These are phyloP conservation scores for Thera britannica DNA, from an alignment of 2,888 invertebrate species.

Conservation along the genomic window DNA sequence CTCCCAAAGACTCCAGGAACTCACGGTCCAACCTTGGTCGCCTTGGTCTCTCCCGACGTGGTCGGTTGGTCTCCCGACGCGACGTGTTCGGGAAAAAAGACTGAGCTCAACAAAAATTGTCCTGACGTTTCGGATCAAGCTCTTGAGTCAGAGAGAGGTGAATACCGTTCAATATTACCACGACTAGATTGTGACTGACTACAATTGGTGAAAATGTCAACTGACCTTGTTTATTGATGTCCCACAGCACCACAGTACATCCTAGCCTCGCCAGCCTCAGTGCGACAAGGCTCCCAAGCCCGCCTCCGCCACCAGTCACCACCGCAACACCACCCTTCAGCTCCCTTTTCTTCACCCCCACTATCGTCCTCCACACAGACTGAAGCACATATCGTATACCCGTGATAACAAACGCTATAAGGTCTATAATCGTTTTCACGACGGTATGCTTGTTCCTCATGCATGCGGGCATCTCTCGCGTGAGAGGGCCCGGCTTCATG, in stretches of 20 bases:
- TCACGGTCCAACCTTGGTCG: too few relatives aligned
- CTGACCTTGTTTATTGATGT: slow-evolving; percentile 93
- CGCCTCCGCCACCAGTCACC: slow-evolving; percentile 95
- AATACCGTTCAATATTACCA: too few relatives aligned
- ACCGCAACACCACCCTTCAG: slow-evolving; percentile 91
- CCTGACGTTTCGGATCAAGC: too few relatives aligned
- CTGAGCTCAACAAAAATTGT: too few relatives aligned
- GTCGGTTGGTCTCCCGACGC: too few relatives aligned
- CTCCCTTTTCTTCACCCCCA: slow-evolving; percentile 87
- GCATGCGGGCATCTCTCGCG: slow-evolving; percentile 78
- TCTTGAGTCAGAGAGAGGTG: too few relatives aligned
- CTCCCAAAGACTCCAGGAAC: too few relatives aligned
- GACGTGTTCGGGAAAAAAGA: too few relatives aligned
- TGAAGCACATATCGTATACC: slow-evolving; percentile 80
- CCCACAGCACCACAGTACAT: slow-evolving; percentile 94
- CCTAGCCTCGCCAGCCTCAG: slow-evolving; percentile 90
- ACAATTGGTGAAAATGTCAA: slow-evolving; percentile 29
- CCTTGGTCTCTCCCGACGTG: too few relatives aligned
- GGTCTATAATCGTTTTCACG: slow-evolving; percentile 83
- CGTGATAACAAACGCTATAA: slow-evolving; percentile 82
- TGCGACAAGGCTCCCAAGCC: slow-evolving; percentile 91
- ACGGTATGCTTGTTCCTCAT: slow-evolving; percentile 80
- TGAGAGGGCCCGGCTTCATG: slow-evolving; percentile 73
- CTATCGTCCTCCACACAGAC: slow-evolving; percentile 85
- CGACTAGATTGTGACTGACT: too few relatives aligned